Base-by-base conservation (phyloP, 2,888 invertebrate species). In the Fabriciana adippe region DNA sequence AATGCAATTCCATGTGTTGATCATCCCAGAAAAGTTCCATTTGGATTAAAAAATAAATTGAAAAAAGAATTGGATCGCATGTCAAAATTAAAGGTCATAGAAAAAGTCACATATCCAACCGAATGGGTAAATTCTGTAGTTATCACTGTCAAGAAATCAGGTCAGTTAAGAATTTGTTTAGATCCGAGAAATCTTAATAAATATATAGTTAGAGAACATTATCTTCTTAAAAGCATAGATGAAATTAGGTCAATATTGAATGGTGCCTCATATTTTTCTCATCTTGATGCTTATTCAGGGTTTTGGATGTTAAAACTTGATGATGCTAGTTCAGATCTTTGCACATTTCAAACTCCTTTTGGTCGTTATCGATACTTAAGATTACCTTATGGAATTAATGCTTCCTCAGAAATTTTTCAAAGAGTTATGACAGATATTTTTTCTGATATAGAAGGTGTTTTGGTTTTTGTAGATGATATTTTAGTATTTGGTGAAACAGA, bases 321-420 rank as follows among this genome's bases (percentile, higher is more conserved):
- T 48, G 6, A 48, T 13, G 5, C 5, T 6, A 55, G 35, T 15
- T 35, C 55, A n/a, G 55, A 55, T 55, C 31, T 55, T 15, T 55
- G 55, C 14, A 55, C 55, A 14, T 55, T 55, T 55, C 35, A 55
- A 35, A 55, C 55, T 6, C 55, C 35, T 35, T 55, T 55, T 55
- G 73, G 74, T 11, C 47, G 72, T 45, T 75, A 76, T 35, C 48
- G 71, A 0, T 72, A 73, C 65, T 63, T 67, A 56, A 60, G 72
- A 2, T 48, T 74, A 13, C 69, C 69, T 31, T 73, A 66, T 69
- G 73, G 70, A 14, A 57, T 73, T 6, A 70, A 68, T 48, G 66
- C 68, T 51, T 63, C 67, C 16, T 64, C 67, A 50, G 70, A 71
- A 16, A 62, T 64, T 45, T 72, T 74, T 69, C 69, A 74, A 26